Evolutionary conservation across 2,113 vertebrate genomes (phyloP), one percentile per base, ranked within the genome.

Genomic region (Oplegnathus fasciatus): DNA sequence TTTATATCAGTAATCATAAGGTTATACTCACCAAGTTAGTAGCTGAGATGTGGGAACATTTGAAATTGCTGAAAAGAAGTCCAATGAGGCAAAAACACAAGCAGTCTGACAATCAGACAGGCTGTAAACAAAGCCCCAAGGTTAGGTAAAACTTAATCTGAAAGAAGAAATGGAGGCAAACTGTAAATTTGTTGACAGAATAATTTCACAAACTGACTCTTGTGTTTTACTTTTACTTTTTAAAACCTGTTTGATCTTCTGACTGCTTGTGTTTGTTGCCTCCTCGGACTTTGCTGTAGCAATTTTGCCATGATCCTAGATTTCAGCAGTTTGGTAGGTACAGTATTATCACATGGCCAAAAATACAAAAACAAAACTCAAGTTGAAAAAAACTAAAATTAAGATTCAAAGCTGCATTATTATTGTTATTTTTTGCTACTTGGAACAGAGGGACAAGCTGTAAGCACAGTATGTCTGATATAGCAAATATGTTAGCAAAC

Each of bases 51-150:
- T 9, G 30, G 28, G 57, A 32, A 60, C 17, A 46, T 6, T 60
- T 26, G 3, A 37, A 75, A 30, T n/a, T 62, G 42, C 42, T 24
- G 24, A 75, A 61, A 60, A 58, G 26, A 60, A 34, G 22, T 24
- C 28, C 13, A 32, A 24, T 24, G 24, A 44, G 15, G 14, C 22
- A 34, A 37, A 14, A 62, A 61, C n/a, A 48, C 50, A 69, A n/a
- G n/a, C n/a, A n/a, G n/a, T n/a, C n/a, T n/a, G 32, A 30, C 70
- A 72, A 20, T 54, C 77, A 73, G 44, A 34, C 10, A 11, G 46
- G 66, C 77, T 76, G 79, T 67, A 82, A 70, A 80, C 71, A 48
- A 79, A 67, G 52, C 61, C 70, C 34, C 20, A 18, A 44, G 74
- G 46, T 52, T n/a, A 20, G 65, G 26, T 50, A 52, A n/a, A 6